phyloP scores from a whole-genome alignment of 2,797 vertebrate genomes.

The Ficedula albicollis region DNA sequence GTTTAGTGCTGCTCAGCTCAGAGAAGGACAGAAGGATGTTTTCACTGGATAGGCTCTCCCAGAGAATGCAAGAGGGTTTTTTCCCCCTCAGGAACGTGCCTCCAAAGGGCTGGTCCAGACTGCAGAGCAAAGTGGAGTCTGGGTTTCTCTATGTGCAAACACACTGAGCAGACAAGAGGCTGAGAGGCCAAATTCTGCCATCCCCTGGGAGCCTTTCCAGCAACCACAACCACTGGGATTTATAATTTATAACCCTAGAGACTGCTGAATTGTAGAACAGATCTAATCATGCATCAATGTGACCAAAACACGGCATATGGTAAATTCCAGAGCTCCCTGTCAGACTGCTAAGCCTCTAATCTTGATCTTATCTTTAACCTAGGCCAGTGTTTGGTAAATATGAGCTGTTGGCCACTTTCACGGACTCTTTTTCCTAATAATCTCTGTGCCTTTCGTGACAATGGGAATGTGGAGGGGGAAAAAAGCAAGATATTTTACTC shows the following conservation, averaged over 20 bases:
- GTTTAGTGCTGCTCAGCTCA: neutral
- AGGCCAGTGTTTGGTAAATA: neutral
- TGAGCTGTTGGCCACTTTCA: neutral
- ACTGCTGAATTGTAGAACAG: neutral
- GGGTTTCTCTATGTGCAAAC: neutral
- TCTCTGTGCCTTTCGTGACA: neutral
- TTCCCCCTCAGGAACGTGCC: neutral
- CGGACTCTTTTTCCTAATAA: neutral
- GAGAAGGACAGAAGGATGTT: neutral
- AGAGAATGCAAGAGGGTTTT: neutral
- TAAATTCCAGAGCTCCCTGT: neutral
- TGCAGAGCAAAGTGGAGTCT: neutral
- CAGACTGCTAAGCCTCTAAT: neutral
- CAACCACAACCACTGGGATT: neutral
- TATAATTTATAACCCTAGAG: neutral
- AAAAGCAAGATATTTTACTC: neutral
- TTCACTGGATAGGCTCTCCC: neutral
- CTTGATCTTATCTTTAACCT: neutral
- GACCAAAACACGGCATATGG: neutral
- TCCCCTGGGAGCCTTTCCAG: neutral
- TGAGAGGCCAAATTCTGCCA: neutral
- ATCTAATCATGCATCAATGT: neutral
- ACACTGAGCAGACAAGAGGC: neutral
- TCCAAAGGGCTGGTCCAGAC: neutral
- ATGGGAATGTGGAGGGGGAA: neutral